A percentile compares a stretch with the other conserved stretches of the same genome.
phyloP scores from a whole-genome alignment of 2,113 vertebrate species.

The Sapajus apella region DNA sequence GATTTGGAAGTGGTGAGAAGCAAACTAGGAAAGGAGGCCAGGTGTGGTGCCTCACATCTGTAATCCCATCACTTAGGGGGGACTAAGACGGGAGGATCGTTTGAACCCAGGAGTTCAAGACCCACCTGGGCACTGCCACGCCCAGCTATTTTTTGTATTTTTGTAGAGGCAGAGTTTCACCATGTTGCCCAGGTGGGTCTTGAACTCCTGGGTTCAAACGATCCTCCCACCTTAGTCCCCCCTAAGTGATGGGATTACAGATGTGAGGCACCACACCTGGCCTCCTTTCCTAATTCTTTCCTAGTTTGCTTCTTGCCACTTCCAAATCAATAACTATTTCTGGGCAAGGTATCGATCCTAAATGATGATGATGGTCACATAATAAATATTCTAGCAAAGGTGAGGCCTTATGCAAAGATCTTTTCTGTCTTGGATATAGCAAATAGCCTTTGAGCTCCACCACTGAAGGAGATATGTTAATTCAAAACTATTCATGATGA shows the following conservation, averaged over 20 bases:
- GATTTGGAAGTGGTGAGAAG: conserved; percentile 1
- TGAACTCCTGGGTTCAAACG: too few species aligned
- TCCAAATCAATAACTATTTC: neutral
- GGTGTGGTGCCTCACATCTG: too few species aligned
- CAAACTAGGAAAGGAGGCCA: neutral
- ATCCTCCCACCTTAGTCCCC: too few species aligned
- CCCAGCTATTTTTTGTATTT: too few species aligned
- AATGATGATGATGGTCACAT: neutral
- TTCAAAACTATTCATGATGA: conserved; percentile 21
- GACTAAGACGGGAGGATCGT: too few species aligned
- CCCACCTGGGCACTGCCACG: too few species aligned
- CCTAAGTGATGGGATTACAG: too few species aligned
- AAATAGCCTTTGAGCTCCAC: conserved; percentile 1
- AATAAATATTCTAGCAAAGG: neutral
- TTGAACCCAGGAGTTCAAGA: too few species aligned
- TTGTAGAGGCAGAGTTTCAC: too few species aligned
- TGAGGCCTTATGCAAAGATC: neutral
- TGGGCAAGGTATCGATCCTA: neutral
- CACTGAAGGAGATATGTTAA: conserved; percentile 4
- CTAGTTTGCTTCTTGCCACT: neutral
- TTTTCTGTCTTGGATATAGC: neutral
- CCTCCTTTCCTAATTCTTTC: neutral
- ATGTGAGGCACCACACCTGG: too few species aligned
- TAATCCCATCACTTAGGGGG: too few species aligned
- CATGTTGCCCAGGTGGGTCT: too few species aligned